Base-by-base conservation (phyloP, 2,797 vertebrate genomes). In the Acanthurus tractus region DNA sequence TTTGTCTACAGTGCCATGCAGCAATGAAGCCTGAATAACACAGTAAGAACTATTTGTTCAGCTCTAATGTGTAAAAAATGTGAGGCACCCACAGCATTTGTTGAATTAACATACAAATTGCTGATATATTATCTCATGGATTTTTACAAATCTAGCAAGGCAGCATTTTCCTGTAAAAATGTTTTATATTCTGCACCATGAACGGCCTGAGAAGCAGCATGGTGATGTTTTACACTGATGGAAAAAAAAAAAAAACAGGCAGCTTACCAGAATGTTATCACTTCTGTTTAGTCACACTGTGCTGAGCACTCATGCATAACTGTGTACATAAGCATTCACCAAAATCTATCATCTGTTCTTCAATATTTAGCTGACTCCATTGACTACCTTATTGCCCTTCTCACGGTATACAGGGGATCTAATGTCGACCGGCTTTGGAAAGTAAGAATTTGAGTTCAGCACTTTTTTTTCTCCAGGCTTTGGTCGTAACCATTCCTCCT, bases 71-170 rank as follows among this genome's bases (percentile, higher is more conserved):
- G 81, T 79, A 90, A 86, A 86, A 89, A 92, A 77, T 79, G 80
- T 67, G 78, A 79, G 71, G 69, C 79, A 68, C 78, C 76, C 49
- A 59, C 80, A 74, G 74, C 70, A 78, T 90, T 90, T 88, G 88
- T 85, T 80, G 79, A 88, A 93, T 94, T 93, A 94, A 91, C 92
- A 89, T 93, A 92, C 81, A 92, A 91, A 93, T 92, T 89, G 89
- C 88, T 94, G 87, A 92, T 91, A 87, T 76, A 87, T 92, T 90
- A 93, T 93, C 85, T 86, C 59, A 70, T 78, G 42, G 81, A 78
- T 75, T 88, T 85, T 89, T 78, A 20, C 25, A 65, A 78, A 90
- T 89, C 75, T 78, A 81, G 75, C 88, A 76, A 89, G 84, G 70
- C 87, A 88, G 82, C 72, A 40, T 78, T 92, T 86, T 86, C 61